Conservation (phyloP, 2,797 vertebrate genomes). For the Harpagifer antarcticus region DNA sequence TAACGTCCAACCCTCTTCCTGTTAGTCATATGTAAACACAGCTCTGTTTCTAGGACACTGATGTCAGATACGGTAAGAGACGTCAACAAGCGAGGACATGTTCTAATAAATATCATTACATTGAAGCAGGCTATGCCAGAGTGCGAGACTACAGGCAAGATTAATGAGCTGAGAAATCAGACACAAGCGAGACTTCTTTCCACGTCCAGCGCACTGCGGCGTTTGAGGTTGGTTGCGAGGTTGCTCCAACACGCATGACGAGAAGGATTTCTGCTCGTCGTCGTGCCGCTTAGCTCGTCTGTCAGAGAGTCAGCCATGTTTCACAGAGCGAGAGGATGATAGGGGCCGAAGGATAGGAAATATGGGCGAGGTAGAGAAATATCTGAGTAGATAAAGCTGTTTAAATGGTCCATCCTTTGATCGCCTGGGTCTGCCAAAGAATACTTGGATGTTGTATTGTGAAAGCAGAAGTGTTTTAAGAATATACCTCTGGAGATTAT, state of each 20-base stretch:
- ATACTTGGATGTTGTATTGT: too few species aligned
- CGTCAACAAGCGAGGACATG: slow-evolving; percentile 70
- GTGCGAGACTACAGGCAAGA: slow-evolving; percentile 64
- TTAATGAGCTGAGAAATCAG: slow-evolving; percentile 78
- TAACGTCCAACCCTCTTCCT: slow-evolving; percentile 47
- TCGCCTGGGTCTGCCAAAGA: too few species aligned
- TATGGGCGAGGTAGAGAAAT: slow-evolving; percentile 2
- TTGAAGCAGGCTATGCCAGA: slow-evolving; percentile 64
- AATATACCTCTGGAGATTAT: neutral
- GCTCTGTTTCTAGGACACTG: slow-evolving; percentile 60
- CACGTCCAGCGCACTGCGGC: slow-evolving; percentile 42
- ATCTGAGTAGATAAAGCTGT: slow-evolving; percentile 26
- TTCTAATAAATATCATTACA: slow-evolving; percentile 81
- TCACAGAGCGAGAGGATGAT: slow-evolving; percentile 41
- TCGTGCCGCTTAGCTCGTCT: slow-evolving; percentile 66
- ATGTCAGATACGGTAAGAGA: slow-evolving; percentile 73
- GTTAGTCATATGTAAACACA: slow-evolving; percentile 66
- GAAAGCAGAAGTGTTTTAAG: neutral
- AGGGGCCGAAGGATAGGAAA: slow-evolving; percentile 45
- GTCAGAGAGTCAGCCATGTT: slow-evolving; percentile 65
- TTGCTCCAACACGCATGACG: slow-evolving; percentile 61
- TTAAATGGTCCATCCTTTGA: neutral
- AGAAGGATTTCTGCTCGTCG: slow-evolving; percentile 59
- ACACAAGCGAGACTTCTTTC: slow-evolving; percentile 39
- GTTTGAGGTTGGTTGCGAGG: slow-evolving; percentile 48